phyloP scores from a whole-genome alignment of 2,888 invertebrate genomes.

The Tineola bisselliella region DNA sequence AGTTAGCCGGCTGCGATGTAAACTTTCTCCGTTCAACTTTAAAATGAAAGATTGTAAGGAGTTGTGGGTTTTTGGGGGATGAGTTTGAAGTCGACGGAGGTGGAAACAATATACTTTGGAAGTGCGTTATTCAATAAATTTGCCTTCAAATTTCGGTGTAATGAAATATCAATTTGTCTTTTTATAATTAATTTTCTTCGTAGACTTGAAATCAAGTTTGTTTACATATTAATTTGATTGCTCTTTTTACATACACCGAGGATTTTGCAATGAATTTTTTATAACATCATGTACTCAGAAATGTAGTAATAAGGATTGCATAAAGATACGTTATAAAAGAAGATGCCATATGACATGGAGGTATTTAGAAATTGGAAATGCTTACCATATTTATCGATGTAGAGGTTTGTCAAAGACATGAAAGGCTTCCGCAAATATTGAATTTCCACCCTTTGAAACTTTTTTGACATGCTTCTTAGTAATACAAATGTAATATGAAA shows the following conservation, averaged over 20 bases:
- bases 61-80: conserved; percentile 14
- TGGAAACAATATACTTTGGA: conserved; percentile 11
- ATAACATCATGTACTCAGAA: too few relatives aligned
- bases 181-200: conserved; percentile 6
- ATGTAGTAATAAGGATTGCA: too few relatives aligned
- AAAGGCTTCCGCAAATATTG: conserved; percentile 23
- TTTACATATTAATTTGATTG: neutral
- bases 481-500: neutral
- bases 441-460: neutral
- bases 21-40: conserved; percentile 39
- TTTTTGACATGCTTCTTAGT: neutral
- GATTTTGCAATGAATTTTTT: too few relatives aligned
- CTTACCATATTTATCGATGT: neutral
- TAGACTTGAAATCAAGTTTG: neutral
- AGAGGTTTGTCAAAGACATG: conserved; percentile 47
- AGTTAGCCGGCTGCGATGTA: conserved; percentile 19
- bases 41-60: conserved; percentile 43
- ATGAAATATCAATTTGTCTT: conserved; percentile 12
- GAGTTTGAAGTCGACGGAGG: conserved; percentile 14
- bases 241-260: neutral
- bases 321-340: neutral
- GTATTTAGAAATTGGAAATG: neutral
- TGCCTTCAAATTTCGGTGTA: conserved; percentile 7
- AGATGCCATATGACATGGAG: neutral
- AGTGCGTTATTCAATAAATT: conserved; percentile 13